Base-by-base conservation (phyloP, 2,113 vertebrate genomes). In the Colossoma macropomum region DNA sequence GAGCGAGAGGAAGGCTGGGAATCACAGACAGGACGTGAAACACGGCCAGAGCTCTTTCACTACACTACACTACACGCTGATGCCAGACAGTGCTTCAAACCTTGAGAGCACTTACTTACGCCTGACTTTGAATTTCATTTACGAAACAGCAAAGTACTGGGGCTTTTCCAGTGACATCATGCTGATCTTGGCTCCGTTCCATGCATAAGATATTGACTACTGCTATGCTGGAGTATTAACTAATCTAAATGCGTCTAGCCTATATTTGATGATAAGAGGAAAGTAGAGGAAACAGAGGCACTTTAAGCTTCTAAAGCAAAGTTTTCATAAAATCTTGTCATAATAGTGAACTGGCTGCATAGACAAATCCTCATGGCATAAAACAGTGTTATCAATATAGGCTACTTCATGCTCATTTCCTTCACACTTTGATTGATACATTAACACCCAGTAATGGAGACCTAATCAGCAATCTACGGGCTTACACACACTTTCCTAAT, bases 21-120 rank as follows among this genome's bases (percentile, higher is more conserved):
- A 77, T 77, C 73, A 73, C 81, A 74, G 71, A 32, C 45, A 54
- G 50, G 74, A 81, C 6, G 41, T 83, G 80, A 72, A 86, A 84
- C 45, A 80, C 17, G 23, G 74, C 74, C 78, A 73, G 79, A 50
- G 65, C 77, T 15, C 27, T 85, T 82, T 77, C 79, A 66, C 23
- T 1, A 66, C 77, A 66, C 23, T 1, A 66, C 77, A 66, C 12
- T 27, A 34, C 7, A 59, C 25, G 75, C 70, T 77, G 32, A 27
- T 50, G 74, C 74, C 81, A 83, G 60, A 32, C 75, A 62, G 38
- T 0, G 16, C 54, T 77, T 77, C 75, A 75, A 71, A 34, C 30
- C 76, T 30, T 19, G 28, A 71, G 66, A 10, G 25, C 38, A 13
- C 38, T 71, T 41, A 45, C 68, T 38, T 19, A 23, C 23, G 17